These are phyloP conservation scores for Folsomia manolachei DNA, from an alignment of 2,888 invertebrate species.

Conservation along the genomic window DNA sequence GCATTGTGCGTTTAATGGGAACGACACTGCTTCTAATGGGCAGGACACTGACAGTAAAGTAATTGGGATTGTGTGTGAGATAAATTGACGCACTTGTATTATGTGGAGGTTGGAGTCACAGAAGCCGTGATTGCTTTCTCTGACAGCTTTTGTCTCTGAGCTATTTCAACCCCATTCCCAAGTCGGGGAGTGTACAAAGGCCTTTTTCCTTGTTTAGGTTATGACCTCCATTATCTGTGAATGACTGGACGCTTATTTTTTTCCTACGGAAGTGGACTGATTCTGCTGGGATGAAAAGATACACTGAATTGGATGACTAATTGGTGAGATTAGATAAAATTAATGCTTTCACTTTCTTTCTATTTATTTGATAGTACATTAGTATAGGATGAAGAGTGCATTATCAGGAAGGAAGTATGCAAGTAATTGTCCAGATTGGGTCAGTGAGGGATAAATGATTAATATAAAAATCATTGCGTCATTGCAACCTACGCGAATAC, in stretches of 20 bases:
- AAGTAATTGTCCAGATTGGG: too few species aligned
- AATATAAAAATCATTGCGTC: too few species aligned
- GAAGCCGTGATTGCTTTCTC: background rate
- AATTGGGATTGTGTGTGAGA: background rate
- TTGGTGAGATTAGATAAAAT: background rate
- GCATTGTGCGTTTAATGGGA: background rate
- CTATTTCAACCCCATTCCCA: background rate
- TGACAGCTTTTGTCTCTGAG: background rate
- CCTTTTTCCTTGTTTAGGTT: too few species aligned
- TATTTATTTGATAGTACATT: too few species aligned
- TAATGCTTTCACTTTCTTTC: too few species aligned
- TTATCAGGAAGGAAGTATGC: too few species aligned
- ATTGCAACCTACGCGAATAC: too few species aligned
- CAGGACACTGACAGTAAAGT: background rate
- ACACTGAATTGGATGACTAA: background rate
- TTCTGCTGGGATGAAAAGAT: background rate
- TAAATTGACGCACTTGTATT: background rate
- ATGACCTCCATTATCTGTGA: background rate
- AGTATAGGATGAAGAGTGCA: too few species aligned
- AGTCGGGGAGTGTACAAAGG: background rate
- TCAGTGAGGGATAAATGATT: too few species aligned
- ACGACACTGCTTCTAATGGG: too few species aligned
- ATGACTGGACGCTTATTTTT: background rate
- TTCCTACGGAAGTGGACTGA: background rate
- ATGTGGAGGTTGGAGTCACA: background rate